Evolutionary conservation across 1,140 invertebrate species (phyloP), one percentile per base, ranked within the genome.

Genomic region (Holotrichia oblita): DNA sequence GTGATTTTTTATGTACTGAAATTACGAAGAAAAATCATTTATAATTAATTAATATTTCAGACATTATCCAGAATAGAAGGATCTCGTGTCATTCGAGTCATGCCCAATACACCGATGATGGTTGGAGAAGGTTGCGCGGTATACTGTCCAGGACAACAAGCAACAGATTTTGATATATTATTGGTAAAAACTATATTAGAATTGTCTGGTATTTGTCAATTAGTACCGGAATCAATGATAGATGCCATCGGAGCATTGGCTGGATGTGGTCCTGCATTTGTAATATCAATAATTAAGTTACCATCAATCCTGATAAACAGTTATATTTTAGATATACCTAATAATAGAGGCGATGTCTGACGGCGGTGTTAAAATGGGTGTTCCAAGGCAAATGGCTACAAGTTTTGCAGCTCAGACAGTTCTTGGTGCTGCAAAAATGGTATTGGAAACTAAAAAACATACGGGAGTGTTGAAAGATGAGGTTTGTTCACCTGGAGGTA

Each of bases 241-340:
- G 93, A 97, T 88, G 91, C 94, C 8, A 90, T 95, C 72, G 94
- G 95, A 8, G 94, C 92, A 14, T 85, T 99, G 2, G 91, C 94
- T 78, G 97, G 96, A 20, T 96, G 94, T 88, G 97, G 97, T 14
- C 97, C 97, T 24, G 97, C 97, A 79, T 99, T 95, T 92, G 97
- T 98, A 91, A 92, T 73, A 22, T 74, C 41, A 40, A 40, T 59
- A 40, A n/a, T 1, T n/a, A 0, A 3, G 2, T 12, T 3, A 74
- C 34, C 4, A 40, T 74, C 34, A 74, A 3, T 17, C n/a, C 14
- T 74, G 6, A 74, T 74, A 40, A 20, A 42, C 12, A 41, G 3
- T 40, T 73, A 76, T 55, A 78, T 88, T 89, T 76, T 81, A 97
- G 95, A 92, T 95, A 59, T 98, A 96, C 85, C 89, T 94, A 7